Base-by-base conservation (phyloP, 2,888 invertebrate genomes). In the Beris morrisii region DNA sequence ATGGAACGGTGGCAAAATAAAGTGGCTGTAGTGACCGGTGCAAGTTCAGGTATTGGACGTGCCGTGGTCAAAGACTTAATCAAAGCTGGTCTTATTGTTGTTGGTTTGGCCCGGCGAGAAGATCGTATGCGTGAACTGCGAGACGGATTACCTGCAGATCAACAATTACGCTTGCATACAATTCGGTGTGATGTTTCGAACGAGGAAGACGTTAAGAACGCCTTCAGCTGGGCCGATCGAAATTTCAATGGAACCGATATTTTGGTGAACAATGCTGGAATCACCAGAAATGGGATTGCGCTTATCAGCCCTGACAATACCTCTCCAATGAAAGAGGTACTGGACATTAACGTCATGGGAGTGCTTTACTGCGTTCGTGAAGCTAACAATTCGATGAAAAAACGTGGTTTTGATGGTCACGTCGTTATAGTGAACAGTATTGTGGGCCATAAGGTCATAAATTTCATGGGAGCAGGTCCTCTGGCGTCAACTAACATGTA, bases 1-100 rank as follows among this genome's bases (percentile, higher is more conserved):
- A 59, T 59, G 59, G 59, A 59, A 32, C 48, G 85, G 64, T 88
- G 87, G 87, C 72, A 73, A 5, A 85, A 85, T 65, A 85, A 84
- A 75, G 83, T 85, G 1, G 88, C 87, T 0, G 80, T 88, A 56
- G 86, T 88, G 54, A 88, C 86, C 4, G 88, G 88, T 52, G 87
- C 86, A 13, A 87, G 87, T 74, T 79, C 83, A 0, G 88, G 87
- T 5, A 87, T 88, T 64, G 88, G 85, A 11, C 83, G 83, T 3
- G 83, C 82, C 7, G 81, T 83, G 66, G 78, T 79, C 1, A 75
- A 76, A 38, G 77, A 80, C 6, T 73, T 86, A 45, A 81, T 81
- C 4, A 73, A 77, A 65, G 78, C 81, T 38, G 87, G 86, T 4
- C 73, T 87, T 72, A 78, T 81, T 57, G 87, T 87, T 3, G 81